These are phyloP conservation scores for Nebria ingens DNA, from an alignment of 1,140 invertebrate species.

Conservation along the genomic window DNA sequence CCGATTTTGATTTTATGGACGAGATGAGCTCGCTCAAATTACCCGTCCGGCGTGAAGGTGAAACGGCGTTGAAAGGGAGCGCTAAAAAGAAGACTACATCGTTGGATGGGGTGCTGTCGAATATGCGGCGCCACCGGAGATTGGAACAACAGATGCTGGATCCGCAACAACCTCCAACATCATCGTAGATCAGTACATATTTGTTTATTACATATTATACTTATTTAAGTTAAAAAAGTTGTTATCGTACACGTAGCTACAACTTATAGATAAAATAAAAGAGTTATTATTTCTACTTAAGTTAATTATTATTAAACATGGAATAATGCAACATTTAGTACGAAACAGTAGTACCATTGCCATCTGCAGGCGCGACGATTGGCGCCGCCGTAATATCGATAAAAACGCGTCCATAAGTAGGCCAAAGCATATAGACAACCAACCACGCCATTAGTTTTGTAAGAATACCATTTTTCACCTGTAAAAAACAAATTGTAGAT, in stretches of 20 bases:
- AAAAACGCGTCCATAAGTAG: not conserved
- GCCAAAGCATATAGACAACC: not conserved
- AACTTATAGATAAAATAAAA: too few species aligned
- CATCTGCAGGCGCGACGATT: not conserved
- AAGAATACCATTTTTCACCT: not conserved
- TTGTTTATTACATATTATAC: too few species aligned
- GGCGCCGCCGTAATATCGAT: not conserved
- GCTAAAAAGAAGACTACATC: slow-evolving; percentile 68
- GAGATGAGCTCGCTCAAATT: slow-evolving; percentile 54
- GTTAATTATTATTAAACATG: too few species aligned
- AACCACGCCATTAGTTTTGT: not conserved
- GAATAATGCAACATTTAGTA: too few species aligned
- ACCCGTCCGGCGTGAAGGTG: slow-evolving; percentile 35
- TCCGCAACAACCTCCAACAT: slow-evolving; percentile 22
- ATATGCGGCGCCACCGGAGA: slow-evolving; percentile 57
- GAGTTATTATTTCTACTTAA: too few species aligned
- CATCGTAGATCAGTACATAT: too few species aligned
- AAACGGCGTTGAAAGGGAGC: slow-evolving; percentile 36
- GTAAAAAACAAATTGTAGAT: too few species aligned
- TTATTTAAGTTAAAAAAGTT: too few species aligned
- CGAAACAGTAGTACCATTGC: too few species aligned
- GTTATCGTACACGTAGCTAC: too few species aligned
- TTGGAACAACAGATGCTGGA: slow-evolving; percentile 44
- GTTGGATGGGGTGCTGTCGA: slow-evolving; percentile 60
- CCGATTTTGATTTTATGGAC: slow-evolving; percentile 67